These are phyloP conservation scores for Danionella dracula DNA, from an alignment of 2,797 vertebrate genomes.

Conservation along the genomic window DNA sequence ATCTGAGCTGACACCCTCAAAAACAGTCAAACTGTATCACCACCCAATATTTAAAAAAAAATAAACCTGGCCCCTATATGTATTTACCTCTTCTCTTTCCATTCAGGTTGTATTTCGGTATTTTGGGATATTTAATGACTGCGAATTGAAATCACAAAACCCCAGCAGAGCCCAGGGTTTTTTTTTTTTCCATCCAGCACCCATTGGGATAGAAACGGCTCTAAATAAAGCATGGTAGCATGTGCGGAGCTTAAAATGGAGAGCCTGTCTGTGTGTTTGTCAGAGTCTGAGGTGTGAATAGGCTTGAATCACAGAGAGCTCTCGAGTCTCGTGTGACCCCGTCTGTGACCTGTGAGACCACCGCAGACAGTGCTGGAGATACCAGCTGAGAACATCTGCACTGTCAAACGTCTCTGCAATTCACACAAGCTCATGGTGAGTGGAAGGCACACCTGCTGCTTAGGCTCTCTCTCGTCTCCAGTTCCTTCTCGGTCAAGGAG, in stretches of 20 bases:
- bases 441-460: slow-evolving; percentile 8
- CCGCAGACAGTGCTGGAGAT: slow-evolving; percentile 27
- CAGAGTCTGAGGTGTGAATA: slow-evolving; percentile 46
- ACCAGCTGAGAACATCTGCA: slow-evolving; percentile 25
- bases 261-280: slow-evolving; percentile 25
- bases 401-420: slow-evolving; percentile 23
- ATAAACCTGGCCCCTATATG: no score
- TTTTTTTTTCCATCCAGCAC: no score
- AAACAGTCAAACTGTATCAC: no score
- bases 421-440: slow-evolving; percentile 1
- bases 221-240: slow-evolving; percentile 12
- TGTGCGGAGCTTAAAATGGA: slow-evolving; percentile 37
- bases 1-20: no score
- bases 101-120: no score
- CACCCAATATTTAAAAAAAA: no score
- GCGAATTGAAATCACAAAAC: no score
- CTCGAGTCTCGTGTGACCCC: slow-evolving; percentile 19
- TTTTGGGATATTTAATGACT: no score
- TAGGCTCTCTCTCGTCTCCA: background rate
- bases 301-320: slow-evolving; percentile 47
- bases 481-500: background rate
- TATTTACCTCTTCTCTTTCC: no score
- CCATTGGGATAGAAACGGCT: slow-evolving; percentile 29
- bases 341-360: slow-evolving; percentile 32
- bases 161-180: no score